Evolutionary conservation across 2,888 invertebrate genomes (phyloP), one percentile per base, ranked within the genome.

Genomic region (Drosophila bunnanda): DNA sequence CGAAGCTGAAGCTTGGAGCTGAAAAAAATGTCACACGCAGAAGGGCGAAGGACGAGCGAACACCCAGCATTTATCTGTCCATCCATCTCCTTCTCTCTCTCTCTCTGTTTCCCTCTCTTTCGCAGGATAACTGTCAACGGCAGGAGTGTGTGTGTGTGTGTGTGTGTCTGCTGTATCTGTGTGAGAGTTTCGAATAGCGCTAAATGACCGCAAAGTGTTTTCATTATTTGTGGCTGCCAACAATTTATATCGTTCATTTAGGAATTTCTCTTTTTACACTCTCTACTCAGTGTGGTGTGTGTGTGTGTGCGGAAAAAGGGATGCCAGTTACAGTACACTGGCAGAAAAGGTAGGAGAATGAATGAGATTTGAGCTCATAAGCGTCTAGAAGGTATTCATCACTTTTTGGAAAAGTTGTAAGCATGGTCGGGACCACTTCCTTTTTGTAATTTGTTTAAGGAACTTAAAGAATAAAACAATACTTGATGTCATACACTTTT

Each of bases 181-280:
- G 52, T 43, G 52, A 69, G 75, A 39, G 83, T 72, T 62, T 80
- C 87, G 87, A 84, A 87, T 84, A 84, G 84, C 83, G 83, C 83
- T 84, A 87, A 84, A 84, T 87, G 83, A 82, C 84, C 84, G 88
- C 84, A 85, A 85, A 85, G 84, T 88, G 84, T 85, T 85, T 85
- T 85, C 88, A 85, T 85, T 85, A 85, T 85, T 85, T 85, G 87
- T 87, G 88, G 89, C 88, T 85, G 83, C 82, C 89, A 87, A 84
- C 89, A 89, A 90, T 90, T 89, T 89, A 85, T 90, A 90, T 89
- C 89, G 89, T 90, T 90, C 90, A 89, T 89, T 89, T 90, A 88
- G 89, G 86, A 90, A 90, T 89, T 89, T 89, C 86, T 69, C 78
- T 65, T 75, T 80, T 74, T 69, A 77, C 78, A 76, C 84, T 74